A percentile compares a stretch with the other conserved stretches of the same genome.
Conservation (phyloP, 2,113 vertebrate genomes). For the Loxodonta africana region DNA sequence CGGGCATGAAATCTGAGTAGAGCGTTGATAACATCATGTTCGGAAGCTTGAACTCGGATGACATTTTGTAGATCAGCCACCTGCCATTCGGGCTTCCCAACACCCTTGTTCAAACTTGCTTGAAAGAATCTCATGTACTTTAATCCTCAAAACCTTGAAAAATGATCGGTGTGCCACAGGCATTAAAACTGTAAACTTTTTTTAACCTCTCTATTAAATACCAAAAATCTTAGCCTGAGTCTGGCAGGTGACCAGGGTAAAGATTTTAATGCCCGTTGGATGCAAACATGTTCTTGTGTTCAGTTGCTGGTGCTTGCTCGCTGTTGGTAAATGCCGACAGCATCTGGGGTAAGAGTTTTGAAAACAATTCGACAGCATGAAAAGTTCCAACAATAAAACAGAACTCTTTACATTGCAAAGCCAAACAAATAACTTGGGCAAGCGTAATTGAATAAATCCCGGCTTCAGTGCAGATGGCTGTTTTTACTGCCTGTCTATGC, state of each 20-base stretch:
- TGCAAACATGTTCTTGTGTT: background rate
- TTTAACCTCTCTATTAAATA: constrained; percentile 66
- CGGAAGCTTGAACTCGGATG: constrained; percentile 67
- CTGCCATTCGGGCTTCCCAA: constrained; percentile 66
- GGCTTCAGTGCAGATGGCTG: constrained; percentile 73
- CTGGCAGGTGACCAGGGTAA: constrained; percentile 60
- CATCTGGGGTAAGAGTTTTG: constrained; percentile 75
- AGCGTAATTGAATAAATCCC: constrained; percentile 75
- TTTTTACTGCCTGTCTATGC: constrained; percentile 74
- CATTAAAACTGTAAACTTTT: constrained; percentile 74
- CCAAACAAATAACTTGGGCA: constrained; percentile 76
- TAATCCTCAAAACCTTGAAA: constrained; percentile 77
- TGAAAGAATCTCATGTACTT: constrained; percentile 59
- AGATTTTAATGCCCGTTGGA: constrained; percentile 22
- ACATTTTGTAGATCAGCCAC: constrained; percentile 37
- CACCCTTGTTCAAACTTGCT: constrained; percentile 77
- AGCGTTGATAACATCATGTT: constrained; percentile 66
- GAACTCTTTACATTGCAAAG: constrained; percentile 77
- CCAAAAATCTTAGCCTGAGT: background rate
- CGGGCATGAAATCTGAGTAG: constrained; percentile 63
- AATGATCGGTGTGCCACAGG: constrained; percentile 68
- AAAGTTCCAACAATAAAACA: constrained; percentile 79
- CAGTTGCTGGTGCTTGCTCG: background rate
- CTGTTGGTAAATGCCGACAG: constrained; percentile 58
- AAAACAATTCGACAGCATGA: constrained; percentile 72